Evolutionary conservation across 2,888 invertebrate species (phyloP).

Genomic region (Scrobipalpa atriplicella): DNA sequence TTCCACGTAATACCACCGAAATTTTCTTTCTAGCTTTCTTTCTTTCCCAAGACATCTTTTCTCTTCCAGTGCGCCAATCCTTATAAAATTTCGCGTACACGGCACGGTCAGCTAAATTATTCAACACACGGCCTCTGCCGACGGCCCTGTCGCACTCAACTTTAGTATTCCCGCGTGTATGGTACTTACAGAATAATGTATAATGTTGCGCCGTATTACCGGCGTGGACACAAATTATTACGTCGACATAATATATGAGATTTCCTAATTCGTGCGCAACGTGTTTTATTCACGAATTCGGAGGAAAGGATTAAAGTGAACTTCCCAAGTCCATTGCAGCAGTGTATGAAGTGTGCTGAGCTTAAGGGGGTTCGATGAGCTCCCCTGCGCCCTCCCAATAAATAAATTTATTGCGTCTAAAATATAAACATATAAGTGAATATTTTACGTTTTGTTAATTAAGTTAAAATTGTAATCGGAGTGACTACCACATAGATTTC

Average conservation of each 20-base stretch:
- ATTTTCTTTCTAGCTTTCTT: background rate
- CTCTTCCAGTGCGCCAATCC: slow-evolving; percentile 23
- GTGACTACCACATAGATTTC: too few relatives aligned
- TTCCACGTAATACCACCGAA: too few relatives aligned
- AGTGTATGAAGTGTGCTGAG: too few relatives aligned
- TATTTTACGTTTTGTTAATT: too few relatives aligned
- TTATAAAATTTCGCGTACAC: slow-evolving; percentile 45
- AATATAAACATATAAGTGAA: too few relatives aligned
- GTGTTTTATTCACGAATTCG: background rate
- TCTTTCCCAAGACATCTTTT: background rate
- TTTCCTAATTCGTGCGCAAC: background rate
- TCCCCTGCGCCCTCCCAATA: too few relatives aligned
- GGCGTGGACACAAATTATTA: slow-evolving; percentile 43
- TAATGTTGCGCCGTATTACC: slow-evolving; percentile 41
- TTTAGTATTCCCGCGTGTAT: slow-evolving; percentile 50
- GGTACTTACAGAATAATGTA: slow-evolving; percentile 53
- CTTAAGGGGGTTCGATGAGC: too few relatives aligned
- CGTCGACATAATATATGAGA: slow-evolving; percentile 14
- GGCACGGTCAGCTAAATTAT: slow-evolving; percentile 55
- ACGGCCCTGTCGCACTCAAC: slow-evolving; percentile 48
- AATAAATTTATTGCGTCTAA: too few relatives aligned
- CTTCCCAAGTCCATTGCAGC: too few relatives aligned
- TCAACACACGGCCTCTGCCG: slow-evolving; percentile 50
- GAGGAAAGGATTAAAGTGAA: background rate
- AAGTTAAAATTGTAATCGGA: too few relatives aligned